Evolutionary conservation across 2,797 vertebrate genomes (phyloP).

Genomic region (Catharus ustulatus): DNA sequence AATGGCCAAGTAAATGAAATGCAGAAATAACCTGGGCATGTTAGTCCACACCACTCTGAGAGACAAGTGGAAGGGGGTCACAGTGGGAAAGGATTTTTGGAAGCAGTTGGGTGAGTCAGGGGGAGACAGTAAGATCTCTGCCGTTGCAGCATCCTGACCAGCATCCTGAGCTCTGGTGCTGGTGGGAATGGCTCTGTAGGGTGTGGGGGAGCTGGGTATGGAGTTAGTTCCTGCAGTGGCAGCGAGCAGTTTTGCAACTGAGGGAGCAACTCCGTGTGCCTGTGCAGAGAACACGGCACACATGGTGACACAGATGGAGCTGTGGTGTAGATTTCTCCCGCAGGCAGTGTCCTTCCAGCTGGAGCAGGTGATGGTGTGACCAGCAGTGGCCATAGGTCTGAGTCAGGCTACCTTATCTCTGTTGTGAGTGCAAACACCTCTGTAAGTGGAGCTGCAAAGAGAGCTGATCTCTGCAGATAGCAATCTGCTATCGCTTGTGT

Average conservation of each 20-base stretch:
- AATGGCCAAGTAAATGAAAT: background rate
- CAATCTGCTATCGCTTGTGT: slow-evolving; percentile 9
- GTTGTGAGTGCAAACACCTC: slow-evolving; percentile 83
- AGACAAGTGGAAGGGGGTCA: too few species aligned
- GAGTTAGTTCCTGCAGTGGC: background rate
- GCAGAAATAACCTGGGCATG: background rate
- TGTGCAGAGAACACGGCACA: rapidly evolving
- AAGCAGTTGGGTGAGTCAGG: background rate
- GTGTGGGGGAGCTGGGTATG: background rate
- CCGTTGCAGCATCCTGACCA: background rate
- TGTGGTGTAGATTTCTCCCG: slow-evolving; percentile 56
- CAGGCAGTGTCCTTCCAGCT: slow-evolving; percentile 13
- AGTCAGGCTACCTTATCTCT: background rate
- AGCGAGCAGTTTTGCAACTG: background rate
- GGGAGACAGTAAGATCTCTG: background rate
- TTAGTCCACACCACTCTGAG: rapidly evolving
- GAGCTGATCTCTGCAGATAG: slow-evolving; percentile 53
- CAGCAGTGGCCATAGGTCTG: background rate
- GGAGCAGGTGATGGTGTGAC: background rate
- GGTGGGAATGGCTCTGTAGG: background rate
- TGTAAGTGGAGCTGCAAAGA: slow-evolving; percentile 3
- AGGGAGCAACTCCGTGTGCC: background rate
- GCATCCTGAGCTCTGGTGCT: background rate
- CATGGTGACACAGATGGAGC: slow-evolving; percentile 66
- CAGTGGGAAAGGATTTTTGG: background rate